phyloP scores from a whole-genome alignment of 2,888 invertebrate genomes.

The Lamproptera curius region DNA sequence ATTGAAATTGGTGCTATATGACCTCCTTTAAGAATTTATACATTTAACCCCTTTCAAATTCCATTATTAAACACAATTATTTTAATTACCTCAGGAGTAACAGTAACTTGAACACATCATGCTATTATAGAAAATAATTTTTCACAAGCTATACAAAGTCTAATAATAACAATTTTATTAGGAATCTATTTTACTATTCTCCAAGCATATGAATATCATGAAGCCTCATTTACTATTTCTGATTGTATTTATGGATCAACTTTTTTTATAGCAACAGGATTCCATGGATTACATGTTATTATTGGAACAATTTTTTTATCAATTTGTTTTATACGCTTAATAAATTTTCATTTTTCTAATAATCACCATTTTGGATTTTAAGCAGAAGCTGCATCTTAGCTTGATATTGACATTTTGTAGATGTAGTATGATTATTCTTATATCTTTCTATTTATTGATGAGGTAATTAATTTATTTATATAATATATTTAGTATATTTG shows the following conservation, averaged over 20 bases:
- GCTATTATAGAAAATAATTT: constrained; percentile 57
- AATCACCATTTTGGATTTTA: constrained; percentile 60
- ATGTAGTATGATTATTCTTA: constrained; percentile 54
- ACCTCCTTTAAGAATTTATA: constrained; percentile 80
- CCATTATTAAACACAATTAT: constrained; percentile 86
- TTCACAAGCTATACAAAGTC: constrained; percentile 61
- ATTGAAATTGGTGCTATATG: too few relatives aligned
- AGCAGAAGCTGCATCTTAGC: too few relatives aligned
- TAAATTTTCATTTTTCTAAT: constrained; percentile 50
- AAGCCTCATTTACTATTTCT: constrained; percentile 68
- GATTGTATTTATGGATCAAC: constrained; percentile 80
- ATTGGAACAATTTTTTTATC: constrained; percentile 53
- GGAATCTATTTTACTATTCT: constrained; percentile 81
- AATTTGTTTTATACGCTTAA: constrained; percentile 48
- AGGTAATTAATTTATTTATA: constrained; percentile 80
- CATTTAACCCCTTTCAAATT: constrained; percentile 84
- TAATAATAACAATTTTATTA: constrained; percentile 50
- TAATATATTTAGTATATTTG: constrained; percentile 84
- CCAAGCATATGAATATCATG: constrained; percentile 83
- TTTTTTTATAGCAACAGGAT: constrained; percentile 83
- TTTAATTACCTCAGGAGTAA: constrained; percentile 83
- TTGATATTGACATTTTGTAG: constrained; percentile 65
- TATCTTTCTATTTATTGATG: constrained; percentile 83
- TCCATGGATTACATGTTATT: constrained; percentile 86
- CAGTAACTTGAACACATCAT: constrained; percentile 79